Evolutionary conservation across 2,797 vertebrate species (phyloP).

Genomic region (Caiman crocodilus): DNA sequence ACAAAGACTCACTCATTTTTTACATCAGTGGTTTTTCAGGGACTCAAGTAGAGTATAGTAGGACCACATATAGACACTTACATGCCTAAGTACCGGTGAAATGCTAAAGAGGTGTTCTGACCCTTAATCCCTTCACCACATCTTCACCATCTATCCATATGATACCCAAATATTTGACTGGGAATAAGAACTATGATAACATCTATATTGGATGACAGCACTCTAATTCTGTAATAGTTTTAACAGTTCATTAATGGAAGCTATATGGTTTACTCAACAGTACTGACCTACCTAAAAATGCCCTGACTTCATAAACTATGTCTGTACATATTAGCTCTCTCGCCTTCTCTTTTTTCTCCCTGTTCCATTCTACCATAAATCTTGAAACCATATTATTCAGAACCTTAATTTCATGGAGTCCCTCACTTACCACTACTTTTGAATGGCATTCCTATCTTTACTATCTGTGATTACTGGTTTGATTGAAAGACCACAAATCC

Average conservation of each 20-base stretch:
- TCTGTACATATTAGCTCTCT: background rate
- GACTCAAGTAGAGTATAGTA: no score
- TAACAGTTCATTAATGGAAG: background rate
- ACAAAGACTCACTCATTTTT: no score
- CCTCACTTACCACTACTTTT: background rate
- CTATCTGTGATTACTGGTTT: background rate
- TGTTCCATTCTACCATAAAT: conserved; percentile 16
- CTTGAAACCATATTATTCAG: conserved; percentile 27
- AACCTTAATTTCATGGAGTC: background rate
- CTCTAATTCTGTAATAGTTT: background rate
- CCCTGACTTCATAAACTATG: background rate
- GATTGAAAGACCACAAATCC: background rate
- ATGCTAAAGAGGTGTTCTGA: no score
- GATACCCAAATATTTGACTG: background rate
- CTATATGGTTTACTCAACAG: background rate
- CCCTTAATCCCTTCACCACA: conserved; percentile 1
- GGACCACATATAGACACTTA: no score
- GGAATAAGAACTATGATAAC: background rate
- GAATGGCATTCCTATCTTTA: background rate
- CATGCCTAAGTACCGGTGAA: no score
- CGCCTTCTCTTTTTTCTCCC: background rate
- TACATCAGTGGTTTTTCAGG: no score
- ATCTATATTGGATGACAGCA: background rate
- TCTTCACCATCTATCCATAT: background rate
- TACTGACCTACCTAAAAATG: background rate